Evolutionary conservation across 2,888 invertebrate genomes (phyloP), one percentile per base, ranked within the genome.

Genomic region (Watsonalla cultraria): DNA sequence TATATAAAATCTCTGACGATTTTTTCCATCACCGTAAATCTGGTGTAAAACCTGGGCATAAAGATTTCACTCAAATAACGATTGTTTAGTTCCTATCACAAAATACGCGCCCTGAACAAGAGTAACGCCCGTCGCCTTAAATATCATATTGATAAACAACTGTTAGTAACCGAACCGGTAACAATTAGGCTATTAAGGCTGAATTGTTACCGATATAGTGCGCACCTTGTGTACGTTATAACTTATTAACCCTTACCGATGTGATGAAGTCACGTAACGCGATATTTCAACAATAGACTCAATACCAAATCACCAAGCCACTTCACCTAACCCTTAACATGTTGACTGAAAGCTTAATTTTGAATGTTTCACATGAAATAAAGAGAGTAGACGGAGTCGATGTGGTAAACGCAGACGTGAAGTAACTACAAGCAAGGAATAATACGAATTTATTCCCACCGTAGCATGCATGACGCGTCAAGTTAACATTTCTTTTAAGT

Each of bases 261-360:
- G 14, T 49, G 49, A 49, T 49, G 39, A 39, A 49, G 49, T 49
- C 49, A 49, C 49, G 48, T 48, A 48, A 35, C 39, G 9, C 13
- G n/a, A 47, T 49, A 49, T 14, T 49, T 49, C 49, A 39, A 49
- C 49, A 49, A 49, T 49, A 15, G 9, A 49, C 7, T 7, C 39
- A 9, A 14, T 8, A 35, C 37, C 8, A 39, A 13, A 6, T 49
- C 13, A 15, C 39, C 6, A 15, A 14, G 5, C 5, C 14, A 14
- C 5, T 37, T 37, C 14, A 48, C 35, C 7, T 39, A n/a, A 1
- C 49, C 9, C 49, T 49, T 49, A 49, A 37, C 37, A n/a, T 14
- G 5, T 37, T 6, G 37, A 49, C 15, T 37, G 14, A 37, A 15
- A 9, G 11, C 14, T n/a, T 13, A 24, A 35, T 48, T 14, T 48